A percentile compares a stretch with the other conserved stretches of the same genome.
phyloP scores from a whole-genome alignment of 2,113 vertebrate genomes.

The Coptodon bakossiorum region DNA sequence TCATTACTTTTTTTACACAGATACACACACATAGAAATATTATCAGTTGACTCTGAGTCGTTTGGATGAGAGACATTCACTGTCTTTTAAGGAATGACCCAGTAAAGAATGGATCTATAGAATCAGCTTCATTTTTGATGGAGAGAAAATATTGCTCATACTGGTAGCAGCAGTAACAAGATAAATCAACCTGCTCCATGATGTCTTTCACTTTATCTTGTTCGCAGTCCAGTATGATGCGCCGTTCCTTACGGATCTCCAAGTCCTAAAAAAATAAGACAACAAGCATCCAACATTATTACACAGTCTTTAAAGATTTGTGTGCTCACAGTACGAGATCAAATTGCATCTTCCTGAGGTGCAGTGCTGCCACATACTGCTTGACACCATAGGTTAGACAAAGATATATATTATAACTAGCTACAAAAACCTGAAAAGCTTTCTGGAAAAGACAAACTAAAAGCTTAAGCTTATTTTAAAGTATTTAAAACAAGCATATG shows the following conservation, averaged over 20 bases:
- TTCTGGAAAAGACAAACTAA: neutral
- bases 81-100: neutral
- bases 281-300: neutral
- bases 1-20: neutral
- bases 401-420: neutral
- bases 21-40: neutral
- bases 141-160: neutral
- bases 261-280: conserved; percentile 72
- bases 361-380: neutral
- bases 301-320: neutral
- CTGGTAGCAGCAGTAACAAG: neutral
- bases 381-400: neutral
- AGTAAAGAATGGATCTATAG: neutral
- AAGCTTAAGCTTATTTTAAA: neutral
- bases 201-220: conserved; percentile 97
- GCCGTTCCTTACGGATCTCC: conserved; percentile 90
- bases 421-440: neutral
- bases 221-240: conserved; percentile 94
- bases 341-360: neutral
- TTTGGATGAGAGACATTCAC: neutral
- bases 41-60: neutral
- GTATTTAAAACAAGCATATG: neutral
- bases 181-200: conserved; percentile 84
- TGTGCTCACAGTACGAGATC: neutral
- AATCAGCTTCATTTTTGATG: neutral